A percentile compares a stretch with the other conserved stretches of the same genome.
Evolutionary conservation across 2,888 invertebrate genomes (phyloP).

Genomic region (Dicycla oo): DNA sequence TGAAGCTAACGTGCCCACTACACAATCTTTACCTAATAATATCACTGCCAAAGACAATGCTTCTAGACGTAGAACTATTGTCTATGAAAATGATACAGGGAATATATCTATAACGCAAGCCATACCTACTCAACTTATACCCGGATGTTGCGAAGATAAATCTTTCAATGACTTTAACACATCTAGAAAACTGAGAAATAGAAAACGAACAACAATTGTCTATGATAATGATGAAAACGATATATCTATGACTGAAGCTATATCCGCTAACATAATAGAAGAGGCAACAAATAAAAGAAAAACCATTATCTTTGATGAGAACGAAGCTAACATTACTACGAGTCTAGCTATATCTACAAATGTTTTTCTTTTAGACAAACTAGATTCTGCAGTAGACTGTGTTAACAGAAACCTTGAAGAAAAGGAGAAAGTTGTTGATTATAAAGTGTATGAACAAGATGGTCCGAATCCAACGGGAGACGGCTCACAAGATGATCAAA

Average conservation of each 20-base stretch:
- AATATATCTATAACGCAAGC: conserved; percentile 67
- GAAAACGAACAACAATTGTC: conserved; percentile 30
- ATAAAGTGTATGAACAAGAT: conserved; percentile 18
- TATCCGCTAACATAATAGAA: conserved; percentile 57
- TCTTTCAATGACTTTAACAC: not conserved
- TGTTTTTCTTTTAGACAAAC: conserved; percentile 42
- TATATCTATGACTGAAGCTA: conserved; percentile 62
- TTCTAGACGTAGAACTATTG: conserved; percentile 53
- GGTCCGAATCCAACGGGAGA: not conserved
- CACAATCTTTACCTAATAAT: conserved; percentile 9
- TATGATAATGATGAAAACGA: conserved; percentile 43
- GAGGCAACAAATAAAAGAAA: conserved; percentile 27
- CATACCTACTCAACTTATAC: conserved; percentile 32
- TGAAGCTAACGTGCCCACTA: not conserved
- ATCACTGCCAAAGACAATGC: conserved; percentile 21
- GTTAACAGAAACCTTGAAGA: not conserved
- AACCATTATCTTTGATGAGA: conserved; percentile 49
- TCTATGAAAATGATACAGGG: conserved; percentile 56
- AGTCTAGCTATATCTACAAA: conserved; percentile 53
- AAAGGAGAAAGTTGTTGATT: conserved; percentile 4
- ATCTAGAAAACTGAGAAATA: not conserved
- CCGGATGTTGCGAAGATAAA: conserved; percentile 15
- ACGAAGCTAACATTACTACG: conserved; percentile 49
- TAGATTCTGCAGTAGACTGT: conserved; percentile 26
- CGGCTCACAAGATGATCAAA: not conserved